Percentiles rank a stretch among this genome's conserved stretches.
phyloP scores from a whole-genome alignment of 2,797 vertebrate species.

The Acanthurus tractus region DNA sequence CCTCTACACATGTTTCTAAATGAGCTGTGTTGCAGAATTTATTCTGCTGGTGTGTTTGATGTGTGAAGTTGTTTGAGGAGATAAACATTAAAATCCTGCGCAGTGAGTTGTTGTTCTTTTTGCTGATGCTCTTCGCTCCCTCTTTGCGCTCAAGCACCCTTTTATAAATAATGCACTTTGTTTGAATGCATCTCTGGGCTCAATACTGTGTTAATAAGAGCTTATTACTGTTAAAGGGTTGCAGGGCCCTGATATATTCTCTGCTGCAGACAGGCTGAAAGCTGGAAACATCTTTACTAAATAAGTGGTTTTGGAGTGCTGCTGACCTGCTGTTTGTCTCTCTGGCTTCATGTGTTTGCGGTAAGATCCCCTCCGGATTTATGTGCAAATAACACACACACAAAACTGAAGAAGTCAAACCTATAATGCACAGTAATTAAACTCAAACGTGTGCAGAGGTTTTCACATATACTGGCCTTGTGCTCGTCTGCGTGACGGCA shows the following conservation, averaged over 20 bases:
- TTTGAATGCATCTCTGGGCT: conserved; percentile 66
- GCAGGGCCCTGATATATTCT: conserved; percentile 75
- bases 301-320: conserved; percentile 68
- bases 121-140: conserved; percentile 31
- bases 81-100: conserved; percentile 26
- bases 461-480: background rate
- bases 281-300: conserved; percentile 71
- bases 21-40: conserved; percentile 36
- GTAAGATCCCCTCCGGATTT: conserved; percentile 26
- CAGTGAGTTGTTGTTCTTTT: conserved; percentile 45
- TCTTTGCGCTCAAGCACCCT: conserved; percentile 41
- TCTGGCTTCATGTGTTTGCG: conserved; percentile 47
- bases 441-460: background rate
- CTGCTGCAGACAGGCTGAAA: conserved; percentile 56
- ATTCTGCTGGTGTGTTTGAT: conserved; percentile 26
- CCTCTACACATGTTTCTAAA: conserved; percentile 27
- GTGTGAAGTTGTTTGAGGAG: conserved; percentile 35
- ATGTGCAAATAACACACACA: conserved; percentile 12
- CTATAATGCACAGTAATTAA: background rate
- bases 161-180: conserved; percentile 82
- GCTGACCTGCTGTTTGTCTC: conserved; percentile 51
- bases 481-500: background rate
- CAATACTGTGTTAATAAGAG: conserved; percentile 67
- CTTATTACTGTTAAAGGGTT: conserved; percentile 56
- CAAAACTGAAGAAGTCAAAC: conserved; percentile 2